These are phyloP conservation scores for Bergia sp. DNA, from an alignment of 92 coral and sea anemone genomes.

Conservation along the genomic window DNA sequence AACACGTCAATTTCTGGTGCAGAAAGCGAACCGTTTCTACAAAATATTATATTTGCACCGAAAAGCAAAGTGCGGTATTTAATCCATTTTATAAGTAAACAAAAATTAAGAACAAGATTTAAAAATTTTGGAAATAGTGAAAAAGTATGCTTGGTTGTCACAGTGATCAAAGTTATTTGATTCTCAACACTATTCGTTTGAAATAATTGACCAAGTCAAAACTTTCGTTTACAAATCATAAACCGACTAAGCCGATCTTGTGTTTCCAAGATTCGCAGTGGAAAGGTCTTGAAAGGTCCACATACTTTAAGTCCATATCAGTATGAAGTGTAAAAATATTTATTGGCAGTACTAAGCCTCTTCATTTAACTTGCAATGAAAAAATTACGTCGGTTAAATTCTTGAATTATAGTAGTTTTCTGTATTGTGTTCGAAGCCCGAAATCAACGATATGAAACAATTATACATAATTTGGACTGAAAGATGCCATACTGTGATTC, in stretches of 20 bases:
- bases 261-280: background rate
- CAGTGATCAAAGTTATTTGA: background rate
- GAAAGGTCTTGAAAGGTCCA: background rate
- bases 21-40: background rate
- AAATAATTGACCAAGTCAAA: too few relatives aligned
- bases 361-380: background rate
- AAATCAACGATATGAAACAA: background rate
- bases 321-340: background rate
- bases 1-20: background rate
- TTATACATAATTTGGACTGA: background rate
- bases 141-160: background rate
- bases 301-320: background rate
- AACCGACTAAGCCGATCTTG: background rate
- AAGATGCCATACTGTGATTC: constrained; percentile 25
- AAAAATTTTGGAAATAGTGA: background rate
- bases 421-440: background rate
- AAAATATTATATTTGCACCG: background rate
- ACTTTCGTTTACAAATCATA: background rate
- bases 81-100: background rate
- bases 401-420: background rate
- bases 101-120: background rate
- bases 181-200: background rate
- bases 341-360: background rate
- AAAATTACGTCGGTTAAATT: background rate
- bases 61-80: too few relatives aligned